Percentiles rank a stretch among this genome's conserved stretches.
Conservation (phyloP, 2,888 invertebrate genomes). For the Hypsopygia costalis region DNA sequence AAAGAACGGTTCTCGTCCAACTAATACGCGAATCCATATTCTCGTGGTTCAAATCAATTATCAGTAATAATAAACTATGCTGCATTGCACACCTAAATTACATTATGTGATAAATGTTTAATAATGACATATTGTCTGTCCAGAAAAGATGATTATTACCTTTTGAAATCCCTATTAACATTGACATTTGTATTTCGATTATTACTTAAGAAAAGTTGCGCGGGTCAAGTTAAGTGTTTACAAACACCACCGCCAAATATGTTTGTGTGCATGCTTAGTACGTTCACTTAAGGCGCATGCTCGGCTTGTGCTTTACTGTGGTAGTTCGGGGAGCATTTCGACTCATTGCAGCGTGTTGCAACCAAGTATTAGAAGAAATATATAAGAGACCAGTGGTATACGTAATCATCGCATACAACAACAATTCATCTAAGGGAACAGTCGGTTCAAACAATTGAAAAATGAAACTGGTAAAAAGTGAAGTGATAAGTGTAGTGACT, state of each 20-base stretch:
- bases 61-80: too few species aligned
- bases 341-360: slow-evolving; percentile 52
- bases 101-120: slow-evolving; percentile 23
- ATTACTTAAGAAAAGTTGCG: slow-evolving; percentile 52
- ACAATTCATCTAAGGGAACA: slow-evolving; percentile 51
- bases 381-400: slow-evolving; percentile 67
- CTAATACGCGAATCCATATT: slow-evolving; percentile 8
- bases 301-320: slow-evolving; percentile 42
- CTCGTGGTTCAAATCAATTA: too few species aligned
- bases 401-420: slow-evolving; percentile 65
- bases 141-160: slow-evolving; percentile 36
- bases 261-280: slow-evolving; percentile 23
- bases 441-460: slow-evolving; percentile 44
- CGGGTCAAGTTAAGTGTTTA: slow-evolving; percentile 47
- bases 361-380: slow-evolving; percentile 68
- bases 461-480: slow-evolving; percentile 64
- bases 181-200: slow-evolving; percentile 56
- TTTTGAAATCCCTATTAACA: slow-evolving; percentile 58
- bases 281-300: slow-evolving; percentile 29
- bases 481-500: slow-evolving; percentile 27
- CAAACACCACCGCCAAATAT: slow-evolving; percentile 30
- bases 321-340: slow-evolving; percentile 36
- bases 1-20: too few species aligned
- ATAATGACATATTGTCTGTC: slow-evolving; percentile 23
- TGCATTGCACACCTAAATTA: background rate